Percentiles rank a stretch among this genome's conserved stretches.
Evolutionary conservation across 2,888 invertebrate species (phyloP).

Genomic region (Macrosiphum euphorbiae): DNA sequence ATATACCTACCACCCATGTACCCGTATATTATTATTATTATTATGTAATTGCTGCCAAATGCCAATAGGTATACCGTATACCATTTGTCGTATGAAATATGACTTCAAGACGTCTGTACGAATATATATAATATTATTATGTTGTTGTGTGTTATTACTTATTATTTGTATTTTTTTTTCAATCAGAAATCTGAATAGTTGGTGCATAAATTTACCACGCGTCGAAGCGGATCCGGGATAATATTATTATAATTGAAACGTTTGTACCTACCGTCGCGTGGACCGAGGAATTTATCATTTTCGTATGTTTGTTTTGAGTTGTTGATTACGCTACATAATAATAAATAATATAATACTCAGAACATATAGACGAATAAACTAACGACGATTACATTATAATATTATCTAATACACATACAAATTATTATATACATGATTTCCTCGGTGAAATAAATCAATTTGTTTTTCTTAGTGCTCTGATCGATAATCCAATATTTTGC

Average conservation of each 20-base stretch:
- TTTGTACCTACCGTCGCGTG: not conserved
- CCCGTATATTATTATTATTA: not conserved
- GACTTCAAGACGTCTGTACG: not conserved
- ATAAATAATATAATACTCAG: not conserved
- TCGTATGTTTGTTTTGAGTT: conserved; percentile 2
- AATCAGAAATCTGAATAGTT: not conserved
- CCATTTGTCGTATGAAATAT: not conserved
- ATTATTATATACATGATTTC: not conserved
- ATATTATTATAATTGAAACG: conserved; percentile 12
- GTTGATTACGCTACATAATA: not conserved
- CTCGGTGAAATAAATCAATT: not conserved
- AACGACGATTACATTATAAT: not conserved
- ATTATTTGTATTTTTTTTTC: not conserved
- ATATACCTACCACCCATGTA: not conserved
- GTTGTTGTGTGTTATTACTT: not conserved
- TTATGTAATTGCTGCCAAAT: not conserved
- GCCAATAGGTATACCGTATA: not conserved
- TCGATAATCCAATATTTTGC: not conserved
- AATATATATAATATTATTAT: not conserved
- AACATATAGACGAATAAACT: not conserved
- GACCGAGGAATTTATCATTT: not conserved
- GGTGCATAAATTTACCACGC: not conserved
- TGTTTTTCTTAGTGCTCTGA: not conserved
- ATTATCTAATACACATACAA: not conserved
- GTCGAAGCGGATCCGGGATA: not conserved